A percentile compares a stretch with the other conserved stretches of the same genome.
Conservation (phyloP, 2,797 vertebrate genomes). For the Coracias cyanogaster region DNA sequence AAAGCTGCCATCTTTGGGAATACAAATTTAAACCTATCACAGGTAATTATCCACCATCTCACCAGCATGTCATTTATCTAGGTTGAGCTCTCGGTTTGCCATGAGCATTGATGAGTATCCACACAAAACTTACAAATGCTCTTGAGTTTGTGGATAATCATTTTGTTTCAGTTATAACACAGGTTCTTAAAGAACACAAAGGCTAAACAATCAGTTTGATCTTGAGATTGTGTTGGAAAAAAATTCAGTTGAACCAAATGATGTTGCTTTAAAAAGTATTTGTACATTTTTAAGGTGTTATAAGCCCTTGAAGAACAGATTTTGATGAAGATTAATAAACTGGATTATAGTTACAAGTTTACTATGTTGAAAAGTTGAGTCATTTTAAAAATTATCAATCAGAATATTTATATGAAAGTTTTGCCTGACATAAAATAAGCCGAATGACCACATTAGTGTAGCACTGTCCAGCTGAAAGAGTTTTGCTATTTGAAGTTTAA, state of each 20-base stretch:
- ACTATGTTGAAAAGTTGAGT: neutral
- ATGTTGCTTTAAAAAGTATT: neutral
- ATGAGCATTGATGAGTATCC: neutral
- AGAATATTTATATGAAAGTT: neutral
- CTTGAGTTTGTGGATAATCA: neutral
- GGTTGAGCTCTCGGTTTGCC: neutral
- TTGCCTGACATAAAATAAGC: neutral
- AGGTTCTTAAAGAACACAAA: neutral
- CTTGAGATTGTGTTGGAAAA: neutral
- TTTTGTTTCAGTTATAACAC: neutral
- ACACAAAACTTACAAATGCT: neutral
- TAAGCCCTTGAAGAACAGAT: constrained; percentile 37
- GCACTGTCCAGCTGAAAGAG: neutral
- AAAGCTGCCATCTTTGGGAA: neutral
- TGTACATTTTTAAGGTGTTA: neutral
- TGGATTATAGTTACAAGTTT: constrained; percentile 7
- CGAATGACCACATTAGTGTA: neutral
- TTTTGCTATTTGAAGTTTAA: neutral
- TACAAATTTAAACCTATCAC: neutral
- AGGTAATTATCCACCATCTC: neutral
- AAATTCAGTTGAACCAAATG: neutral
- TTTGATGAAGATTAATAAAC: constrained; percentile 39
- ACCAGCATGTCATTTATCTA: neutral
- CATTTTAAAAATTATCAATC: neutral
- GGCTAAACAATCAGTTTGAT: neutral